phyloP scores from a whole-genome alignment of 2,888 invertebrate genomes.

The Diaprepes abbreviatus region DNA sequence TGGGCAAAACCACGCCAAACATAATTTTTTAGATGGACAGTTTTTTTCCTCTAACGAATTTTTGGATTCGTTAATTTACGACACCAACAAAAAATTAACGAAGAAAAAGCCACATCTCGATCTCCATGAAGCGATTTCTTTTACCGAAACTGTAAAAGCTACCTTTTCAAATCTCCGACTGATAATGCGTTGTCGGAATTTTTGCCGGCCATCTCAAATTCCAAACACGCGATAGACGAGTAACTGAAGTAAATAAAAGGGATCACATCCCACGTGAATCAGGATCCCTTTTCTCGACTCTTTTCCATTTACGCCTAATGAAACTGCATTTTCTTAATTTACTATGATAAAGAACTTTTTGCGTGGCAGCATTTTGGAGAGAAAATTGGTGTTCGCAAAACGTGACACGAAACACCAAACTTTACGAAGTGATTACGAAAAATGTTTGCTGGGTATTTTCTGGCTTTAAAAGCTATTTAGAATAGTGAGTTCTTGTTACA shows the following conservation, averaged over 20 bases:
- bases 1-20: too few species aligned
- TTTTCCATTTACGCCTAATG: conserved; percentile 39
- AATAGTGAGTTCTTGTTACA: too few species aligned
- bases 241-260: conserved; percentile 47
- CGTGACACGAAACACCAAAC: conserved; percentile 22
- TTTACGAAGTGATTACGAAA: conserved; percentile 16
- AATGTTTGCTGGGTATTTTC: background rate
- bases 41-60: too few species aligned
- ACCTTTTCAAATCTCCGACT: too few species aligned
- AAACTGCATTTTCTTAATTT: conserved; percentile 43
- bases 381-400: conserved; percentile 21
- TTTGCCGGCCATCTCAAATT: conserved; percentile 36
- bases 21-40: too few species aligned
- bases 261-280: conserved; percentile 35
- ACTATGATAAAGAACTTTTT: conserved; percentile 31
- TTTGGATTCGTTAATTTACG: too few species aligned
- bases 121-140: too few species aligned
- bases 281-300: conserved; percentile 35
- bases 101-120: too few species aligned
- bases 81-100: too few species aligned
- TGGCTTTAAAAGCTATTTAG: background rate
- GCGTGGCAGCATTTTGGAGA: conserved; percentile 11
- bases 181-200: conserved; percentile 5
- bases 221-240: conserved; percentile 39
- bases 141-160: background rate